Conservation (phyloP, 2,797 vertebrate genomes). For the Sebastes elongatus region DNA sequence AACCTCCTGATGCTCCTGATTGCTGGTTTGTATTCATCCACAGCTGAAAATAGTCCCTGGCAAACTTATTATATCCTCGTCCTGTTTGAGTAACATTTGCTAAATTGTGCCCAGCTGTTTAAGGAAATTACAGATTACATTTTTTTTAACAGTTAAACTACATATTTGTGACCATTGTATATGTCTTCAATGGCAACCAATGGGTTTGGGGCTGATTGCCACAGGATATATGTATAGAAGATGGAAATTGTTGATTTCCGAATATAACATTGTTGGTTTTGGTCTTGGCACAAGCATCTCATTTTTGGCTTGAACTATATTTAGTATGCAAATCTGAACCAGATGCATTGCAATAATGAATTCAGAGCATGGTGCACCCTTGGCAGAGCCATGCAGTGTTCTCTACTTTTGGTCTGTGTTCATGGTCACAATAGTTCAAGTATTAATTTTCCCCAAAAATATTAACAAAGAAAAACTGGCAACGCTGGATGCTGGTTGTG, state of each 20-base stretch:
- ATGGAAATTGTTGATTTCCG: not conserved
- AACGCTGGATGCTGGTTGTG: not conserved
- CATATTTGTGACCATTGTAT: not conserved
- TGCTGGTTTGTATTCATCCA: not conserved
- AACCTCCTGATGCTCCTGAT: not conserved
- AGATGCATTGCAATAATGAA: conserved; percentile 10
- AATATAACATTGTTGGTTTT: not conserved
- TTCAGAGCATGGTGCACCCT: not conserved
- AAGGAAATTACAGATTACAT: not conserved
- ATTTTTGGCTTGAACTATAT: not conserved
- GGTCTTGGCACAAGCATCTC: not conserved
- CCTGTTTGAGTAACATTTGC: not conserved
- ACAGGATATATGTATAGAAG: not conserved
- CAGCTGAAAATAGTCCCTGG: not conserved
- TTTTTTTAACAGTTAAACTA: not conserved
- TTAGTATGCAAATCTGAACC: not conserved
- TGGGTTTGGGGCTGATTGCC: not conserved
- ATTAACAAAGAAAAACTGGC: not conserved
- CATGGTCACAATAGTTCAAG: not conserved
- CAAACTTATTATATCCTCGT: not conserved
- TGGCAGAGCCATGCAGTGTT: not conserved
- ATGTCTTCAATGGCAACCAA: not conserved
- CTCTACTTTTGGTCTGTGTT: not conserved
- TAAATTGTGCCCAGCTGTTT: not conserved
- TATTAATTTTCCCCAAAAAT: not conserved